Base-by-base conservation (phyloP, 1,140 invertebrate genomes). In the Bombus terrestris region DNA sequence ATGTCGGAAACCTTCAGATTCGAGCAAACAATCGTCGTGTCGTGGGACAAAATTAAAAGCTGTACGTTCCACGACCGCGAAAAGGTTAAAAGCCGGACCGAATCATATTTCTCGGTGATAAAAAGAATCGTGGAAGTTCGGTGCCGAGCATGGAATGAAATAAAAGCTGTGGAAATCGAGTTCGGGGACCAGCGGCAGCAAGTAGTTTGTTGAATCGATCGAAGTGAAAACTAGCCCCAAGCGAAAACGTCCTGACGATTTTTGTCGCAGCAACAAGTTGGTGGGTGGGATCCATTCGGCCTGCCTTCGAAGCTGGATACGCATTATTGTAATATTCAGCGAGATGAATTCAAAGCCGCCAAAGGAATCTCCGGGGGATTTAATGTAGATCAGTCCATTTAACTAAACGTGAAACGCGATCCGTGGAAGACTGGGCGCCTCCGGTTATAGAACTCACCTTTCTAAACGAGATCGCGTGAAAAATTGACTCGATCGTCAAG, bases 181-280 rank as follows among this genome's bases (percentile, higher is more conserved):
- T 85, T 43, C 64, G 81, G 81, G 69, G 66, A 69, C 53, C 71
- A 66, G 59, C 62, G 86, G 73, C 80, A 77, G 83, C 75, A 81
- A 90, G 81, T 90, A 90, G 89, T 90, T 90, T 85, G 89, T 71
- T 47, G 80, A 88, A 90, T 90, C 89, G 89, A 90, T 90, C 89
- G 89, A 72, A 62, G 78, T 76, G 77, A 79, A 90, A 90, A 90
- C 86, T 88, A 87, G 84, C 86, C 76, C 53, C 43, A 73, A 83
- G 66, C 83, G 89, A 86, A 82, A 90, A 88, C 78, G 79, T 90
- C 73, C 89, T 87, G 89, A 74, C 89, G 89, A 91, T 92, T 92
- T 92, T 92, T 91, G 86, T 87, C 91, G 77, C 88, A 91, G 87
- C 90, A 92, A 92, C 91, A 92, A 92, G 90, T 92, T 92, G 85